Percentiles rank a stretch among this genome's conserved stretches.
Evolutionary conservation across 2,113 vertebrate genomes (phyloP).

Genomic region (Theristicus caerulescens): DNA sequence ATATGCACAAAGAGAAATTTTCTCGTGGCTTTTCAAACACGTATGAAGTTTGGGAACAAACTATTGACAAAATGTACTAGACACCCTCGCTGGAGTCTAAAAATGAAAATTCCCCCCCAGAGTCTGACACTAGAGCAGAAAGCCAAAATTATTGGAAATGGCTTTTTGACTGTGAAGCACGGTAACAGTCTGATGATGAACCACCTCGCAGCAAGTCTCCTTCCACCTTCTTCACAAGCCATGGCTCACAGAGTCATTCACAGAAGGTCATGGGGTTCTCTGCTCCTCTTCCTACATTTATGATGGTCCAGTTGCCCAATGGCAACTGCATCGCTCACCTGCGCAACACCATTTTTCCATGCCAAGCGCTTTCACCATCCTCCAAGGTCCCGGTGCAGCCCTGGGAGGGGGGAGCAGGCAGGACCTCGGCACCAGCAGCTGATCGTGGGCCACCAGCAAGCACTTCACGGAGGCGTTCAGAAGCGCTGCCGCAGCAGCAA

Average conservation of each 20-base stretch:
- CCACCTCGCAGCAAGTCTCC: fast-evolving
- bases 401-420: not conserved
- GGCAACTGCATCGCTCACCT: fast-evolving
- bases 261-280: fast-evolving
- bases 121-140: not conserved
- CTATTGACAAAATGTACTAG: not conserved
- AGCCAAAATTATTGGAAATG: not conserved
- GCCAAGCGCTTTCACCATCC: not conserved
- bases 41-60: not conserved
- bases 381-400: not conserved
- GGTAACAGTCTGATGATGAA: not conserved
- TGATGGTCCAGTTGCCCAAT: fast-evolving
- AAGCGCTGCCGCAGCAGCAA: not conserved
- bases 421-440: not conserved
- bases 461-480: fast-evolving
- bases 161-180: not conserved
- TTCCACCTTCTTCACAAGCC: not conserved
- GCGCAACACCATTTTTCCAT: fast-evolving
- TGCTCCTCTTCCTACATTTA: fast-evolving
- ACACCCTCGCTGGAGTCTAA: fast-evolving
- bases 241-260: fast-evolving
- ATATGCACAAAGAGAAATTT: not conserved
- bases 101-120: fast-evolving
- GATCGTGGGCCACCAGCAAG: not conserved
- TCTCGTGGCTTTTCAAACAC: not conserved